Percentiles rank a stretch among this genome's conserved stretches.
Evolutionary conservation across 1,140 invertebrate genomes (phyloP).

Genomic region (Zaprionus davidi): DNA sequence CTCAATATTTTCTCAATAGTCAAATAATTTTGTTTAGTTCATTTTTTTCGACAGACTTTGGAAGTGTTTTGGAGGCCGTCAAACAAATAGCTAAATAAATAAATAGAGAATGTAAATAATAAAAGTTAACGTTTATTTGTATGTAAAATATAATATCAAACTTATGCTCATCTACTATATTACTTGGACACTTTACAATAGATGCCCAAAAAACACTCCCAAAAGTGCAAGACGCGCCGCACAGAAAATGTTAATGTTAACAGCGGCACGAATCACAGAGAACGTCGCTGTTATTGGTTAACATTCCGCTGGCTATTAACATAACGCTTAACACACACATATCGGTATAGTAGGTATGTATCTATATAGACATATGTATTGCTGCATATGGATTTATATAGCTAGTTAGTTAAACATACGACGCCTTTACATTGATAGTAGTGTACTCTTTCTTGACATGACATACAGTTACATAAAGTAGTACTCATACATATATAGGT

Average conservation of each 20-base stretch:
- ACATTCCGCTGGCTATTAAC: constrained; percentile 18
- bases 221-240: constrained; percentile 6
- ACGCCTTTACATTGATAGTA: constrained; percentile 55
- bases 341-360: constrained; percentile 35
- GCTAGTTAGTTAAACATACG: constrained; percentile 49
- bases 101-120: constrained; percentile 29
- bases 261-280: constrained; percentile 12
- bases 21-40: constrained; percentile 32
- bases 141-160: constrained; percentile 14
- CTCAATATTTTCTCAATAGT: constrained; percentile 27
- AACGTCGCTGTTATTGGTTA: constrained; percentile 4
- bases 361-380: constrained; percentile 51
- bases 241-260: constrained; percentile 17
- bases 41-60: constrained; percentile 29
- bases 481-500: constrained; percentile 37
- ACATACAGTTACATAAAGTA: constrained; percentile 39
- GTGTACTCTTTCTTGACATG: constrained; percentile 60
- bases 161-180: neutral
- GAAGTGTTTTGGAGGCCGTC: constrained; percentile 35
- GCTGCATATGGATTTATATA: constrained; percentile 50
- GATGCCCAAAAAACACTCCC: constrained; percentile 25
- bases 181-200: constrained; percentile 2
- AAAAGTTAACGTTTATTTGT: constrained; percentile 19
- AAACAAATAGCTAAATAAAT: constrained; percentile 22
- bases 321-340: constrained; percentile 37